A percentile compares a stretch with the other conserved stretches of the same genome.
Evolutionary conservation across 2,113 vertebrate genomes (phyloP).

Genomic region (Bubalus kerabau): DNA sequence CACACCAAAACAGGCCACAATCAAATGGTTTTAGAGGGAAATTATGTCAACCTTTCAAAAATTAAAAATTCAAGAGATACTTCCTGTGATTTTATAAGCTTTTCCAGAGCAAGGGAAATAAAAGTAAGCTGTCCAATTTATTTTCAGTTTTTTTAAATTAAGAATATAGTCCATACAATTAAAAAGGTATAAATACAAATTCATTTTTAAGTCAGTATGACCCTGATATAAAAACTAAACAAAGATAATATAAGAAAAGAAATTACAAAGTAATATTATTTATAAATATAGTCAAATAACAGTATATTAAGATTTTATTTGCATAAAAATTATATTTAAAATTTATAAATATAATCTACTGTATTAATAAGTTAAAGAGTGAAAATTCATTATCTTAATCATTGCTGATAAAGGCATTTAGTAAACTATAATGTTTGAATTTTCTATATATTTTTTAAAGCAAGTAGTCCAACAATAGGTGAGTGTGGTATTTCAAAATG

Average conservation of each 20-base stretch:
- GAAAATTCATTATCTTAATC: background rate
- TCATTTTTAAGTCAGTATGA: background rate
- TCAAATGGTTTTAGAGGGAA: background rate
- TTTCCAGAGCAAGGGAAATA: background rate
- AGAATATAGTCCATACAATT: background rate
- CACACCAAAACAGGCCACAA: background rate
- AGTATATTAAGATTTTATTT: background rate
- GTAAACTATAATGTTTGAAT: conserved; percentile 2
- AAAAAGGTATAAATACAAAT: background rate
- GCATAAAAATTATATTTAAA: background rate
- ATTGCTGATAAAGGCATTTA: conserved; percentile 2
- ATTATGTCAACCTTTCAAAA: background rate
- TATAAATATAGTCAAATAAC: background rate
- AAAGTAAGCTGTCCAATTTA: background rate
- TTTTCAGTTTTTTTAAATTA: background rate
- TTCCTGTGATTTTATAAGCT: background rate
- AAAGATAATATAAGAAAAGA: background rate
- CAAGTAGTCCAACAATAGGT: background rate
- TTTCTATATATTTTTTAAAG: background rate
- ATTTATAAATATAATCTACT: background rate
- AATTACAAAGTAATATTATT: background rate
- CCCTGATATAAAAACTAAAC: background rate
- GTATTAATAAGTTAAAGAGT: background rate
- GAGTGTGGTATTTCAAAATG: background rate
- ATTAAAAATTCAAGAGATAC: background rate